Percentiles rank a stretch among this genome's conserved stretches.
These are phyloP conservation scores for Gopherus flavomarginatus DNA, from an alignment of 2,113 vertebrate genomes.

Conservation along the genomic window DNA sequence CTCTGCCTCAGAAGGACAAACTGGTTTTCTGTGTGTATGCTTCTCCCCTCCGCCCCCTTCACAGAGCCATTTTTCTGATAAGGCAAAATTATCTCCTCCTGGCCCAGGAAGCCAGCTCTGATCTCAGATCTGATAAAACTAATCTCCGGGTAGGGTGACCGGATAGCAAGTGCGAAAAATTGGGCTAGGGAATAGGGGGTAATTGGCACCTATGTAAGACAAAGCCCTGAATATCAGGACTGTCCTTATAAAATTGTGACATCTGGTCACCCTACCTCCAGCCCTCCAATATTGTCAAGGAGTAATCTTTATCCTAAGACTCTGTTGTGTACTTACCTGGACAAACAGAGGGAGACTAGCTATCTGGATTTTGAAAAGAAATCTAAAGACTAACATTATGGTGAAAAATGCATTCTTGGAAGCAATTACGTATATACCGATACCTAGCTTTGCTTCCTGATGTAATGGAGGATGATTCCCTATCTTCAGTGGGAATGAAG, in stretches of 20 bases:
- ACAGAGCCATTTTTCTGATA: too few relatives aligned
- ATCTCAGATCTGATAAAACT: background rate
- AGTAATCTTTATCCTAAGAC: background rate
- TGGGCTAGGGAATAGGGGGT: too few relatives aligned
- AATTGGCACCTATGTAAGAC: background rate
- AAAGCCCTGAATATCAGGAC: background rate
- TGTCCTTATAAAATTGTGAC: background rate
- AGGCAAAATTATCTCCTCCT: too few relatives aligned
- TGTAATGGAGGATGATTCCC: background rate
- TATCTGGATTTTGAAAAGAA: background rate
- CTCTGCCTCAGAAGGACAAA: background rate
- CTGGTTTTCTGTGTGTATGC: background rate
- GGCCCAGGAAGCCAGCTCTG: too few relatives aligned
- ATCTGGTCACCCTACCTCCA: background rate
- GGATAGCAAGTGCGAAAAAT: background rate
- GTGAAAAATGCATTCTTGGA: background rate
- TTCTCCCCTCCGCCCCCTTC: background rate
- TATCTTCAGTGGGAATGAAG: background rate
- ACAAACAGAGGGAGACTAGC: background rate
- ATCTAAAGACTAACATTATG: background rate
- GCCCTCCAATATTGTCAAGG: background rate
- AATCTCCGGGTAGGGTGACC: background rate
- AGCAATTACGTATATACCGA: background rate
- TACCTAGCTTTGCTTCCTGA: background rate
- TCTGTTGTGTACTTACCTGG: background rate